Base-by-base conservation (phyloP, 2,113 vertebrate species). In the Riparia riparia region DNA sequence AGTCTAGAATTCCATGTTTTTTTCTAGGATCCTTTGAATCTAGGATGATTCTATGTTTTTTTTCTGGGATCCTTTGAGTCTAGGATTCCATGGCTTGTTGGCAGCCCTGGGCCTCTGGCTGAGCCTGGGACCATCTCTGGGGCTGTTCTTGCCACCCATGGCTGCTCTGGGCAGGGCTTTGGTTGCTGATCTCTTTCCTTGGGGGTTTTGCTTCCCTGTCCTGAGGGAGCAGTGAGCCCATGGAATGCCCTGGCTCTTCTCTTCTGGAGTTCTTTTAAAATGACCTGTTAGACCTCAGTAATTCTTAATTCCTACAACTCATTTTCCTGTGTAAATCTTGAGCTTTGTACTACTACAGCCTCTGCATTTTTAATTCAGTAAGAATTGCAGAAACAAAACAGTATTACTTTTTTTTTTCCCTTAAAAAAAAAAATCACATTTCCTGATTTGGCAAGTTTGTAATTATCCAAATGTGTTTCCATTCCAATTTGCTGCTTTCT, bases 401-500 rank as follows among this genome's bases (percentile, higher is more conserved):
- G 25, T 19, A 32, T 54, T 41, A 14, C 20, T 41, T 45, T 28
- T 58, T 56, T 32, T 53, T 24, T 49, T 50, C 32, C 29, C 47
- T 14, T 31, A 12, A 5, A 7, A 14, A 21, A 8, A 50, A 7
- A 83, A 32, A 86, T 86, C 51, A 49, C 12, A 57, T 93, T 76
- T 65, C 54, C 74, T 69, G 41, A 57, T 93, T 89, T 85, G 73
- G n/a, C 57, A 82, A 44, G 41, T 91, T 94, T 66, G 50, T 68
- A 57, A 65, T 91, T 89, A 89, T 34, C 65, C 78, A 85, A 91
- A 87, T 70, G 39, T 82, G 45, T 69, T 93, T 87, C 66, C 58
- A 87, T 93, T 82, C 73, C 73, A 85, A 15, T 86, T 68, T 89
- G 47, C 65, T 89, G 56, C 86, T 95, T 86, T 76, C 93, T 95